Conservation (phyloP, 2,888 invertebrate genomes). For the Amiota mariae region DNA sequence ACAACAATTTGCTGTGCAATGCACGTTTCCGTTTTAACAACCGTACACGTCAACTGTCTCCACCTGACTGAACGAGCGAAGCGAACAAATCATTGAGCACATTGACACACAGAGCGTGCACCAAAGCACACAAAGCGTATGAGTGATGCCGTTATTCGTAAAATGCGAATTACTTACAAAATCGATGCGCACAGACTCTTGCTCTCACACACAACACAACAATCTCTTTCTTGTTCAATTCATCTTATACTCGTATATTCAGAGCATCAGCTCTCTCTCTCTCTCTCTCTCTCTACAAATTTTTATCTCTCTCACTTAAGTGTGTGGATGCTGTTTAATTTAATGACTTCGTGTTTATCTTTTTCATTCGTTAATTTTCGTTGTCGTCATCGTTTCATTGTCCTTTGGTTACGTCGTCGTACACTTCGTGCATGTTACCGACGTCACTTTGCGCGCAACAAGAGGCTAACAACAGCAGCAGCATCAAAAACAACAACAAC, state of each 20-base stretch:
- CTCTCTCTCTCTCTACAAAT: neutral
- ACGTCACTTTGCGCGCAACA: slow-evolving; percentile 22
- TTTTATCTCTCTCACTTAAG: neutral
- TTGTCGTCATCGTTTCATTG: slow-evolving; percentile 8
- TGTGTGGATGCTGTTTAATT: slow-evolving; percentile 15
- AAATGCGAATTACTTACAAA: slow-evolving; percentile 42
- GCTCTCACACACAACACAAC: slow-evolving; percentile 28
- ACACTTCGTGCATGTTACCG: neutral
- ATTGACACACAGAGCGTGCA: slow-evolving; percentile 13
- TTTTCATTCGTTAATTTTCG: neutral
- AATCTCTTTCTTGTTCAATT: too few relatives aligned
- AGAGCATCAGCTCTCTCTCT: neutral
- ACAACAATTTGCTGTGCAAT: slow-evolving; percentile 28
- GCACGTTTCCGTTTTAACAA: slow-evolving; percentile 63
- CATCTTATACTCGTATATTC: too few relatives aligned
- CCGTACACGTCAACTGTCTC: slow-evolving; percentile 73
- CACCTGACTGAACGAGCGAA: slow-evolving; percentile 66
- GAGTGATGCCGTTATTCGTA: neutral
- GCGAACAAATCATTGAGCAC: slow-evolving; percentile 34
- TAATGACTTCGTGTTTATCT: slow-evolving; percentile 13
- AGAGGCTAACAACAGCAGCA: slow-evolving; percentile 9
- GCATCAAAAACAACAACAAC: neutral
- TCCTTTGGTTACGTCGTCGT: too few relatives aligned
- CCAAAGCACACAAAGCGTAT: neutral
- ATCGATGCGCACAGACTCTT: slow-evolving; percentile 47